Evolutionary conservation across 2,888 invertebrate genomes (phyloP), one percentile per base, ranked within the genome.

Genomic region (Tiliacea citrago): DNA sequence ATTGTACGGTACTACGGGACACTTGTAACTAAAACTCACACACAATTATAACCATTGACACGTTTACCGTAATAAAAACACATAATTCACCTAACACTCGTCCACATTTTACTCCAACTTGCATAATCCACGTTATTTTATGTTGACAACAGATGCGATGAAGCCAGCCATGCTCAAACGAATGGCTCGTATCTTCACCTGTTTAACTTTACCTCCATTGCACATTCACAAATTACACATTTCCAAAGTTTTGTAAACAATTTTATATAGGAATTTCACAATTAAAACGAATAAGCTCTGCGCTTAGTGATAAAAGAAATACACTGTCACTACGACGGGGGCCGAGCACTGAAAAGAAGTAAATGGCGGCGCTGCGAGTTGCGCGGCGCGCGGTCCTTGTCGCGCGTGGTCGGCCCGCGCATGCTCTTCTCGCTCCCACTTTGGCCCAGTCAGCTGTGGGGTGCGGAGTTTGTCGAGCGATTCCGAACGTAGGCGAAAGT

Each of bases 121-220:
- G 96, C 95, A 95, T 95, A 96, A 95, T 96, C 94, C 95, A 94
- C 92, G 92, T 93, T 95, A 95, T 95, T 95, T 93, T 92, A 93
- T 94, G 92, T 95, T 95, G 95, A 96, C 94, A 95, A 95, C 94
- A 93, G 94, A 94, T 93, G 93, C 93, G 90, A 92, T 88, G 87
- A 90, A 91, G 92, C 92, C 93, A 93, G 91, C 93, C 96, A 96
- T 95, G 85, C 90, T 94, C 92, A 90, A 88, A 90, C 87, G 85
- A 86, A 89, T 86, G 86, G 85, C 86, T 85, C 79, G 74, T 88
- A 87, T 85, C 86, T 90, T 93, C 90, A 92, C 89, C 90, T 91
- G 86, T 86, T 89, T 85, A 88, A 89, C 90, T 86, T 87, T 84
- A 88, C 88, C 86, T 89, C 89, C 92, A 94, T 93, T 88, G 86